Evolutionary conservation across 2,797 vertebrate genomes (phyloP).

Genomic region (Hydrolagus colliei): DNA sequence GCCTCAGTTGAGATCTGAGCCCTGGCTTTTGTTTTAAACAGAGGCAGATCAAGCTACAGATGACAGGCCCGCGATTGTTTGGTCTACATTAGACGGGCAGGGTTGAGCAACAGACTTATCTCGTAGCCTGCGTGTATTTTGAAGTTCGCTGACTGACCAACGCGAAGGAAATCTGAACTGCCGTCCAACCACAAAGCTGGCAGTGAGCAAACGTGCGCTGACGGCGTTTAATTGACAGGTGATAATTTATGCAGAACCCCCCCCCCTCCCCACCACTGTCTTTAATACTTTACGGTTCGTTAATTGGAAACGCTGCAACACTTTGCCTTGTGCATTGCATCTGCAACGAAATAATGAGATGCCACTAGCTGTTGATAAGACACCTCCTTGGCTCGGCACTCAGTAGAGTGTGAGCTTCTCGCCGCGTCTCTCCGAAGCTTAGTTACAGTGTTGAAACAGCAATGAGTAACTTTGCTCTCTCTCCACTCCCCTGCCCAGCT

Average conservation of each 20-base stretch:
- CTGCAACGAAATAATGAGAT: background rate
- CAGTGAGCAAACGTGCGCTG: too few relatives aligned
- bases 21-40: too few relatives aligned
- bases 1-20: too few relatives aligned
- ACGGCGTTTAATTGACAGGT: background rate
- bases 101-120: background rate
- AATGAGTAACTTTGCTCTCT: background rate
- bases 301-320: background rate
- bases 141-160: background rate
- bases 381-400: slow-evolving; percentile 1
- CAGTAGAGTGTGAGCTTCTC: background rate
- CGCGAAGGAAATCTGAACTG: background rate
- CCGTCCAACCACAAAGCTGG: too few relatives aligned
- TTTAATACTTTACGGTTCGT: background rate
- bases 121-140: background rate
- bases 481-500: too few relatives aligned
- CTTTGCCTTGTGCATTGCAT: background rate
- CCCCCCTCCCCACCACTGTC: too few relatives aligned
- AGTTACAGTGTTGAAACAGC: background rate
- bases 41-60: too few relatives aligned
- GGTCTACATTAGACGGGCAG: background rate
- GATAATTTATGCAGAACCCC: background rate
- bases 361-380: background rate
- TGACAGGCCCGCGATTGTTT: too few relatives aligned
- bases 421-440: background rate